Base-by-base conservation (phyloP, 2,797 vertebrate species). In the Sciurus carolinensis region DNA sequence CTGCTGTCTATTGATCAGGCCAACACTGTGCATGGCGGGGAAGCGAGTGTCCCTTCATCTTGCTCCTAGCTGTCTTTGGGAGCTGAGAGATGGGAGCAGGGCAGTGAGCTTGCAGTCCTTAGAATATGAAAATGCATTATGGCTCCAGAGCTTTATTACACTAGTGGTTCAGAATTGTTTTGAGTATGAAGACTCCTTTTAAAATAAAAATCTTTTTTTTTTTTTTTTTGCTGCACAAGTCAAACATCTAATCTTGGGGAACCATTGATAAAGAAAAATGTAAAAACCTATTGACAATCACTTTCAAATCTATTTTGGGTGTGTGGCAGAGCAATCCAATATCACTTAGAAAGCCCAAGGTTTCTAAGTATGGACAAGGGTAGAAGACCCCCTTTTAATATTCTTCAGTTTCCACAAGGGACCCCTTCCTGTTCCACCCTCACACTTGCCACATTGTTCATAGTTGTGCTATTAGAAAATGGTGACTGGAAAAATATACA, bases 181-280 rank as follows among this genome's bases (percentile, higher is more conserved):
- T 84, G 81, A 81, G 12, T 90, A 44, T 84, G 36, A 95, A 93
- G 52, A 81, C 9, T 24, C 33, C 59, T 84, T 91, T 94, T n/a
- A 90, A 95, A 95, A 73, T 67, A 67, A 67, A 67, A 66, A 67
- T 80, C 7, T 69, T 92, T 94, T 39, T 39, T 39, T 39, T 39
- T 80, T 7, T 69, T 92, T 94, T 82, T 92, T 79, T 59, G 66
- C 52, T 62, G 84, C 93, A 52, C 3, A 93, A 71, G 82, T 86
- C 42, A 47, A 91, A n/a, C 39, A 57, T 18, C 42, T 91, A 83
- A 66, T 80, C 44, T 71, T 84, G 44, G 42, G 47, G n/a, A 33
- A 87, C 33, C 4, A 28, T 79, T 96, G 30, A 79, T 91, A 91
- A 89, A 81, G 15, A 79, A 5, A 42, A 50, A 57, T 66, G 77